Percentiles rank a stretch among this genome's conserved stretches.
phyloP scores from a whole-genome alignment of 2,797 vertebrate genomes.

The Halcyon smyrnensis region DNA sequence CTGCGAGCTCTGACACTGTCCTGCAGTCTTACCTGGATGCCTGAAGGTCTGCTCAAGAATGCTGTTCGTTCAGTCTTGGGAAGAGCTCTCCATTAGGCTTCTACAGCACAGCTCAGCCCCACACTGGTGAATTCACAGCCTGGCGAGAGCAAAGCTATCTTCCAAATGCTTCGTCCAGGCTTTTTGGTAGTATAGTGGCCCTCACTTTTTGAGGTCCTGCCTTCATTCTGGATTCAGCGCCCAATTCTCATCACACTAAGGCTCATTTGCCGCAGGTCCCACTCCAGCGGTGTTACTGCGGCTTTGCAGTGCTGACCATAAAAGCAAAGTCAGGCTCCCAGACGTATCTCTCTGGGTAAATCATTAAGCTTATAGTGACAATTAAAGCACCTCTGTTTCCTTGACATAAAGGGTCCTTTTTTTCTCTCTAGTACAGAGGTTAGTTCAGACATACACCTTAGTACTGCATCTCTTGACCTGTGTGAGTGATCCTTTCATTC shows the following conservation, averaged over 20 bases:
- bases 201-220: neutral
- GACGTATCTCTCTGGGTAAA: neutral
- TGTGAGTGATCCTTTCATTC: neutral
- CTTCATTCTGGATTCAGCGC: neutral
- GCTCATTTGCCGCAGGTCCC: neutral
- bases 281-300: neutral
- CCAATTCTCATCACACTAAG: neutral
- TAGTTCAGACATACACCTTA: neutral
- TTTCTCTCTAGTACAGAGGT: neutral
- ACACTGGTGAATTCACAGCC: neutral
- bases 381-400: constrained; percentile 51
- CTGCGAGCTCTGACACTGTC: neutral
- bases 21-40: neutral
- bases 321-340: neutral
- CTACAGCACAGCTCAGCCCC: neutral
- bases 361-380: neutral
- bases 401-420: neutral
- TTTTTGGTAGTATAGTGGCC: neutral
- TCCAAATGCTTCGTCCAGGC: neutral
- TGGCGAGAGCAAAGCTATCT: neutral
- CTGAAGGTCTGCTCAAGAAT: neutral
- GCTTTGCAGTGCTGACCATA: neutral
- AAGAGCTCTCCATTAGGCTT: neutral
- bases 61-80: neutral
- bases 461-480: neutral